Percentiles rank a stretch among this genome's conserved stretches.
These are phyloP conservation scores for Nomia melanderi DNA, from an alignment of 1,140 invertebrate species.

Conservation along the genomic window DNA sequence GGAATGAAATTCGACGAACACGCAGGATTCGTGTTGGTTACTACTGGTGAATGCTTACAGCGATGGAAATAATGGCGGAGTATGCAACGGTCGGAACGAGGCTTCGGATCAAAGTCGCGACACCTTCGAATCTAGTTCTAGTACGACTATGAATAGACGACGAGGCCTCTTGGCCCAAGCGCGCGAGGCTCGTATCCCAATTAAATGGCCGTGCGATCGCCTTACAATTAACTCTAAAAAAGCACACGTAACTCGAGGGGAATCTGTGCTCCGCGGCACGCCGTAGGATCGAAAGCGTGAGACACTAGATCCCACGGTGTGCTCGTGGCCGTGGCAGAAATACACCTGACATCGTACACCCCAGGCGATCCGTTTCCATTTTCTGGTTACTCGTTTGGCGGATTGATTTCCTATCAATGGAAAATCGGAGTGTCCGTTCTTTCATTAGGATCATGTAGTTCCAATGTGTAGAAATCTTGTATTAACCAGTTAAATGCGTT, in stretches of 20 bases:
- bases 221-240: conserved; percentile 57
- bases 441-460: too few species aligned
- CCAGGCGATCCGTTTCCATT: too few species aligned
- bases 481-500: too few species aligned
- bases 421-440: too few species aligned
- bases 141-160: conserved; percentile 77
- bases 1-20: neutral
- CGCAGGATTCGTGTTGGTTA: too few species aligned
- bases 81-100: conserved; percentile 62
- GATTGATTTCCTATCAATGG: too few species aligned
- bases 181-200: conserved; percentile 62
- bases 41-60: too few species aligned
- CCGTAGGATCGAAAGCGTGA: neutral
- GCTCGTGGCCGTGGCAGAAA: neutral
- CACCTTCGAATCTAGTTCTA: conserved; percentile 74
- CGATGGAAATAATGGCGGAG: conserved; percentile 37
- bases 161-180: conserved; percentile 70
- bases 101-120: conserved; percentile 72
- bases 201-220: conserved; percentile 58
- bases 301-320: conserved; percentile 5
- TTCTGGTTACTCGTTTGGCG: too few species aligned
- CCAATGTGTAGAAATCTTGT: too few species aligned
- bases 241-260: conserved; percentile 20
- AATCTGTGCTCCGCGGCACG: neutral
- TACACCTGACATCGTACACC: neutral